Evolutionary conservation across 1,140 invertebrate species (phyloP), one percentile per base, ranked within the genome.

Genomic region (Apis cerana): DNA sequence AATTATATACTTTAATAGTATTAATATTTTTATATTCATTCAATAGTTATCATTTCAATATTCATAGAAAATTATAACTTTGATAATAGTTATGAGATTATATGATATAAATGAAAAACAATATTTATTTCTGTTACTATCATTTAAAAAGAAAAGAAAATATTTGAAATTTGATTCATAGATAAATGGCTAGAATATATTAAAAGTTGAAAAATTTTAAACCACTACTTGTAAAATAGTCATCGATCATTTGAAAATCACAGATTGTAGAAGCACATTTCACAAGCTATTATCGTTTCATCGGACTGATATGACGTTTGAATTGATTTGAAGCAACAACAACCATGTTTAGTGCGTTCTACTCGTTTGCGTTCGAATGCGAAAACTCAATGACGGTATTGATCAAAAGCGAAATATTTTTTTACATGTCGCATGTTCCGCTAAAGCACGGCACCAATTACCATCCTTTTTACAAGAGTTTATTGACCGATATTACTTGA

Each of bases 331-430:
- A 75, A 59, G 7, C 23, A 43, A n/a, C 5, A 72, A n/a, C 43
- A 7, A 13, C 8, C 0, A 1, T 43, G 5, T 50, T 62, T 54
- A 27, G 23, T 13, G 21, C 71, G 71, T 48, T 48, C 43, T 54
- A 23, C 13, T 1, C 21, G 72, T 59, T 56, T 52, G 23, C 10
- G 9, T n/a, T n/a, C 74, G 58, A 23, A 50, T 17, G n/a, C 21
- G 23, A 27, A 50, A 75, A 64, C 74, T 52, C 17, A 23, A 75
- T 75, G 48, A 75, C 48, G 59, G 23, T 52, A 62, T 64, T 75
- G 59, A 75, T 75, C 23, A 75, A 50, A 64, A 21, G 11, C 7
- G n/a, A 21, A 75, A 23, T 64, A 52, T 75, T 64, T 75, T 75
- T 19, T 62, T 12, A 33, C 48, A 12, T 21, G 23, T 52, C 43